These are phyloP conservation scores for Tinea semifulvella DNA, from an alignment of 2,888 invertebrate species.

Conservation along the genomic window DNA sequence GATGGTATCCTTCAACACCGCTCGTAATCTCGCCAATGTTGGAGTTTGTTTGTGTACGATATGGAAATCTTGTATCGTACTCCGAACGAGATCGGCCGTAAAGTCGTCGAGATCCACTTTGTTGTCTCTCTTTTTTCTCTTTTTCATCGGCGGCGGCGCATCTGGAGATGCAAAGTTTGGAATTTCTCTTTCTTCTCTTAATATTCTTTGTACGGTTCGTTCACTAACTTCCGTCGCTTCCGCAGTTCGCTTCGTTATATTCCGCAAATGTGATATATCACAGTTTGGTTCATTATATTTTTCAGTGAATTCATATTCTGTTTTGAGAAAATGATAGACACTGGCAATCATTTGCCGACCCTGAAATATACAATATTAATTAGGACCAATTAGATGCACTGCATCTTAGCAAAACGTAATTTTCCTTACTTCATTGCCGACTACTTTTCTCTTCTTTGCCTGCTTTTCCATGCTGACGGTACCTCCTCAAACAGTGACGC, in stretches of 20 bases:
- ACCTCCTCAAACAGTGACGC: too few relatives aligned
- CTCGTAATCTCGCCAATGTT: conserved; percentile 11
- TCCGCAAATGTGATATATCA: conserved; percentile 19
- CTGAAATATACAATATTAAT: too few relatives aligned
- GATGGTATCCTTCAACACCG: conserved; percentile 14
- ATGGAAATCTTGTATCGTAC: conserved; percentile 18
- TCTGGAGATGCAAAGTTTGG: too few relatives aligned
- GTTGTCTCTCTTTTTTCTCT: not conserved
- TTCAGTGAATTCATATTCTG: conserved; percentile 21
- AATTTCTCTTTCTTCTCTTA: conserved; percentile 21
- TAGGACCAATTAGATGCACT: too few relatives aligned
- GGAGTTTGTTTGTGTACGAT: conserved; percentile 17
- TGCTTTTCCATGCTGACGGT: too few relatives aligned
- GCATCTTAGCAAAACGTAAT: too few relatives aligned
- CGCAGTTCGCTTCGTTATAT: conserved; percentile 20
- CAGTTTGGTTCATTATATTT: conserved; percentile 17
- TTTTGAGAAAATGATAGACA: conserved; percentile 19
- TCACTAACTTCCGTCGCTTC: conserved; percentile 19
- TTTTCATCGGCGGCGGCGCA: too few relatives aligned
- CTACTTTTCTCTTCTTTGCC: too few relatives aligned
- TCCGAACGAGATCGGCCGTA: conserved; percentile 18
- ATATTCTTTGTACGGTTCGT: conserved; percentile 18
- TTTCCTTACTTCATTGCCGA: too few relatives aligned
- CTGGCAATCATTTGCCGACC: conserved; percentile 20
- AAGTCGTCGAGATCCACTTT: conserved; percentile 17